Evolutionary conservation across 2,797 vertebrate genomes (phyloP), one percentile per base, ranked within the genome.

Genomic region (Crenuchus spilurus): DNA sequence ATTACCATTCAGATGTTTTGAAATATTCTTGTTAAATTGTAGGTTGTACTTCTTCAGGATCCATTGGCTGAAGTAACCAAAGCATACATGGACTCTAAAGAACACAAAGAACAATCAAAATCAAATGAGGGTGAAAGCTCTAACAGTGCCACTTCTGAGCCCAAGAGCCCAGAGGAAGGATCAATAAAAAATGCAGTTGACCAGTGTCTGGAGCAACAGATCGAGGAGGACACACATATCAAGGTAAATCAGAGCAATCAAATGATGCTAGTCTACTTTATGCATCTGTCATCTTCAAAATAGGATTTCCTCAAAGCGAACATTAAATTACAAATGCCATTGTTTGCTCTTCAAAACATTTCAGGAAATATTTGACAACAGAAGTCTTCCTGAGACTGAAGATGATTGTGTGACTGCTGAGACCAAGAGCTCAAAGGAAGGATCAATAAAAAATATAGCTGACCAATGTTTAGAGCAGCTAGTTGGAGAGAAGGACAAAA

Each of bases 111-210:
- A n/a, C n/a, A 26, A 26, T 11, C 33, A 11, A 6, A 58, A 30
- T 30, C 10, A 0, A 7, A 33, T 51, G 13, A 28, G 48, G 35
- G 66, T 10, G 70, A 81, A 30, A 35, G 4, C 18, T 30, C 18
- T 20, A 48, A 7, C 6, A 52, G n/a, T 28, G 20, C 57, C 28
- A n/a, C n/a, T n/a, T n/a, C n/a, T 10, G 69, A 75, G 60, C 18
- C 10, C 0, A 5, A 42, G 0, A 9, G 13, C 9, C 42, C 44
- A n/a, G 51, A 76, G 42, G 72, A 61, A 48, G 31, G 20, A 31
- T 20, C 30, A 46, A 46, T 48, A n/a, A 28, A 60, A 33, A 13
- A 70, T 42, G 11, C 33, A 39, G 33, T 24, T 31, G 35, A 46
- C 9, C 42, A 46, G 42, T 46, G 4, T 46, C 18, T 22, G 57